Base-by-base conservation (phyloP, 2,113 vertebrate genomes). In the Brachypodius melanocephalos region DNA sequence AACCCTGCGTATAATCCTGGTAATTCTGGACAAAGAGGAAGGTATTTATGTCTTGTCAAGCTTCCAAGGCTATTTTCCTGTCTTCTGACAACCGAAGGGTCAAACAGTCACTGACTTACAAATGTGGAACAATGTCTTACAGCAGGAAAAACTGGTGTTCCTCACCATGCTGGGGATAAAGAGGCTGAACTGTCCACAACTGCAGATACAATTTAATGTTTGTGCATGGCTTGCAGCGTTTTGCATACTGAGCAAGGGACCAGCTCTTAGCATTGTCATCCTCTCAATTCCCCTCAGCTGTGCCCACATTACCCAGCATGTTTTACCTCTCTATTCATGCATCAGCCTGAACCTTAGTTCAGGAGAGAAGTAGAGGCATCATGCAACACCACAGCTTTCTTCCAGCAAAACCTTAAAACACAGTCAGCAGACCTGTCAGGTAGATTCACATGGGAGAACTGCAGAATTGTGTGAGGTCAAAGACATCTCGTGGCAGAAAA, bases 1-100 rank as follows among this genome's bases (percentile, higher is more conserved):
- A 96, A 31, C 31, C 43, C 52, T 79, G 45, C 20, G 28, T 63
- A 46, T 90, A 93, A 96, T 95, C 77, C 88, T 46, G 31, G 83
- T 62, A 94, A 93, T 89, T 93, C 63, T 51, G 77, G 63, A 72
- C 42, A 92, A 85, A 94, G 59, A 94, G 8, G 34, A 83, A 87
- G 26, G 48, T 89, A 95, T 92, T 90, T 88, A 51, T 93, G 61
- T 46, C 79, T 93, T 88, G 85, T 71, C 85, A 89, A 49, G 62
- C 55, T 89, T 95, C 88, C 73, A 89, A 80, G 74, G 62, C 61
- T 90, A 81, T 91, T 96, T 96, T 45, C 32, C 28, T 88, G 67
- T 72, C 75, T 90, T 75, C 75, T 74, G 65, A 87, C 84, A 87
- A 74, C 18, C 1, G 2, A 85, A 78, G 69, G 68, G 66, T 90